Base-by-base conservation (phyloP, 1,140 invertebrate genomes). In the Pteromalus puparum region DNA sequence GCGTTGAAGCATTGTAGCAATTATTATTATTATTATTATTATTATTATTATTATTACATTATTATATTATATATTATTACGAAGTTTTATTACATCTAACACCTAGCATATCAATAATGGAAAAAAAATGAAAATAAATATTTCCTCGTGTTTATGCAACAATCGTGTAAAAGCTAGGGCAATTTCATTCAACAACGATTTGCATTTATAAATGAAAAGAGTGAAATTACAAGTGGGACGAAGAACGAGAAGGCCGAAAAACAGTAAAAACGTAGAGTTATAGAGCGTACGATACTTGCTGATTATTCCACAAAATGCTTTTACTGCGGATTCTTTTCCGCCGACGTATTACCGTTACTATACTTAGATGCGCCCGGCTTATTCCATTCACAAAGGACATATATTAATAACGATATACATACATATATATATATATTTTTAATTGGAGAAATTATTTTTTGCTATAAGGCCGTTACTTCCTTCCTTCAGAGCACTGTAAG, bases 71-170 rank as follows among this genome's bases (percentile, higher is more conserved):
- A 76, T 38, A 48, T 76, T 81, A 70, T 42, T 73, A 82, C 67
- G 61, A 75, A 48, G 38, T 76, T 70, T 76, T 79, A 70, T 48
- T 81, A 85, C 61, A 46, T 81, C 84, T 86, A 86, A 87, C 79
- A 87, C 26, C 53, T 86, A 86, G 75, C 18, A 83, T 67, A 65
- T 85, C 83, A 13, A 81, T 79, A 75, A 21, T 72, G 67, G 81
- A 7, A 75, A 68, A 68, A 68, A 68, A 34, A 34, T 34, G 42
- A 74, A 81, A 42, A 42, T 42, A 42, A 83, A 34, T 67, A 79
- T 72, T 42, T 79, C 26, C 38, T 70, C 28, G 42, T 26, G 30
- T 79, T 78, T 46, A 81, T 79, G 34, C 61, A 75, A 34, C 42
- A 70, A 46, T 34, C 26, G 15, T 61, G 61, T 81, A 42, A 61